Conservation (phyloP, 2,797 vertebrate genomes). For the Mormyrus hasselquistii region DNA sequence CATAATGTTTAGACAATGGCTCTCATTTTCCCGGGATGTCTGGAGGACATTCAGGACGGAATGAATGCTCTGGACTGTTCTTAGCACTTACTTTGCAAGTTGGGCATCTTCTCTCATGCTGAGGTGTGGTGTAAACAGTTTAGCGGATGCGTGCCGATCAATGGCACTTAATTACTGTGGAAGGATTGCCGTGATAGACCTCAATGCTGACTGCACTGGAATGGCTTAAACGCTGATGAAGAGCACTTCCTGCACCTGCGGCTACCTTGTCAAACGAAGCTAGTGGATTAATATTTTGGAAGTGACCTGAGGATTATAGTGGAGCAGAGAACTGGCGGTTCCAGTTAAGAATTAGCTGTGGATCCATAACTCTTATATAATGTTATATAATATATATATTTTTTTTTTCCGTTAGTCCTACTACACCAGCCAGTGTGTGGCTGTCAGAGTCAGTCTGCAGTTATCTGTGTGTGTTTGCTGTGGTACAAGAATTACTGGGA, state of each 20-base stretch:
- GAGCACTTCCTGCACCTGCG: slow-evolving; percentile 44
- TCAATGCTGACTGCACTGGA: slow-evolving; percentile 43
- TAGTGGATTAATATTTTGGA: slow-evolving; percentile 43
- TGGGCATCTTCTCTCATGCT: background rate
- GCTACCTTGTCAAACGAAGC: slow-evolving; percentile 53
- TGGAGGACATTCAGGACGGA: background rate
- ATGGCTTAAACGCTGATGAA: slow-evolving; percentile 47
- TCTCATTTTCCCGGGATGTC: background rate
- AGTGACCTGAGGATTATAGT: slow-evolving; percentile 16
- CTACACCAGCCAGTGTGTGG: background rate
- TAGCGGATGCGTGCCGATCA: slow-evolving; percentile 54
- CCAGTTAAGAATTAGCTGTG: background rate
- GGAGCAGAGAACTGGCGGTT: background rate
- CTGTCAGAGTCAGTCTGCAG: background rate
- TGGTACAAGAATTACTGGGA: background rate
- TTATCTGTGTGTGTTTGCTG: background rate
- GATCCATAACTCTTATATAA: background rate
- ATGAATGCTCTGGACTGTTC: background rate
- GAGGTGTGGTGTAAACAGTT: slow-evolving; percentile 37
- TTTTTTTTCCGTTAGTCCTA: background rate
- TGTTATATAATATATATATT: background rate
- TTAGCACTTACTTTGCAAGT: background rate
- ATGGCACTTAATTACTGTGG: slow-evolving; percentile 70
- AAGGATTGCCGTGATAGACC: slow-evolving; percentile 56
- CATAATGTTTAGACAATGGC: background rate